These are phyloP conservation scores for Cyclargus thomasi DNA, from an alignment of 1,140 invertebrate genomes.

Conservation along the genomic window DNA sequence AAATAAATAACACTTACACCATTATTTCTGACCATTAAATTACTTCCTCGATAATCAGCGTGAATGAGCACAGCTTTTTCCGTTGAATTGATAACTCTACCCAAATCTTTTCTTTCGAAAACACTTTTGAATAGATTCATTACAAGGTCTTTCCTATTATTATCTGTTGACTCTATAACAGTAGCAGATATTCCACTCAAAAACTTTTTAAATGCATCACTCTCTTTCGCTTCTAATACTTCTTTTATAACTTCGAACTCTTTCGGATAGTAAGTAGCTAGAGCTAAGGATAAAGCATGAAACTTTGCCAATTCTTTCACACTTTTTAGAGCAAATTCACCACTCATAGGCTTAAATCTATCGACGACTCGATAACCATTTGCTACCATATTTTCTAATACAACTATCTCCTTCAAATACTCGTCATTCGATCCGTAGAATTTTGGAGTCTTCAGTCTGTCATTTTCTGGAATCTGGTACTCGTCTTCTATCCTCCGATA, in stretches of 20 bases:
- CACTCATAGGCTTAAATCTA: conserved; percentile 29
- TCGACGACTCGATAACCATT: conserved; percentile 30
- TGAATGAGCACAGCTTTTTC: conserved; percentile 10
- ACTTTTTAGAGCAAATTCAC: conserved; percentile 28
- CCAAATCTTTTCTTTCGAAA: not conserved
- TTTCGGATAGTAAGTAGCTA: conserved; percentile 20
- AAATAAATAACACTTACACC: conserved; percentile 10
- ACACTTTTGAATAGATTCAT: conserved; percentile 22
- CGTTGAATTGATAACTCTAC: conserved; percentile 4
- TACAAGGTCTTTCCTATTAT: conserved; percentile 27
- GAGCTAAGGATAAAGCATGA: conserved; percentile 36
- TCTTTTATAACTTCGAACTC: conserved; percentile 22
- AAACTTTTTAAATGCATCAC: not conserved
- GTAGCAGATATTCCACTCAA: conserved; percentile 8
- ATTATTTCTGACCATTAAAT: conserved; percentile 17
- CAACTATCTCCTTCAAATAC: conserved; percentile 29
- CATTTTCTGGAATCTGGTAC: conserved; percentile 24
- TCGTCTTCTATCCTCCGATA: conserved; percentile 28
- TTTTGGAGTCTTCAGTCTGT: conserved; percentile 27
- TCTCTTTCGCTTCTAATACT: conserved; percentile 12
- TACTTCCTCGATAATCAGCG: conserved; percentile 15
- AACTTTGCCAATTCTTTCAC: conserved; percentile 32
- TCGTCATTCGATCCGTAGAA: conserved; percentile 29
- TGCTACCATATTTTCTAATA: conserved; percentile 31
- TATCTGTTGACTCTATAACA: conserved; percentile 20